Evolutionary conservation across 2,113 vertebrate species (phyloP).

Genomic region (Sapayoa aenigma): DNA sequence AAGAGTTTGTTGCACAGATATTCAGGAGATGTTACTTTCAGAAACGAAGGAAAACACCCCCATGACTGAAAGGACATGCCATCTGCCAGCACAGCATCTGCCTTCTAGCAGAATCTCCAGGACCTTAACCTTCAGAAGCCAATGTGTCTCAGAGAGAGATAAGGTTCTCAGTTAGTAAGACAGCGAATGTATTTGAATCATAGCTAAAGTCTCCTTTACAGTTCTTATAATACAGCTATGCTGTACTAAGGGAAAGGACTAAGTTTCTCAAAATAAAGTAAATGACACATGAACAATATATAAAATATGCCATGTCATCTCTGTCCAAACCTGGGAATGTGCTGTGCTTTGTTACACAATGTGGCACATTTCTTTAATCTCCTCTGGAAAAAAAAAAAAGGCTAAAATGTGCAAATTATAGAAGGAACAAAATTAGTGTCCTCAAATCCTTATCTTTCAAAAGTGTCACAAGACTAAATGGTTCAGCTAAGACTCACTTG

Average conservation of each 20-base stretch:
- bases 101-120: constrained; percentile 43
- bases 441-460: background rate
- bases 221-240: background rate
- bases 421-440: background rate
- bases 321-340: background rate
- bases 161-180: background rate
- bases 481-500: background rate
- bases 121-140: constrained; percentile 13
- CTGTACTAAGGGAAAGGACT: background rate
- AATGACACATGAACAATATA: background rate
- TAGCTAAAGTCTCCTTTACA: background rate
- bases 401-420: background rate
- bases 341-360: background rate
- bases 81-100: constrained; percentile 11
- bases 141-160: background rate
- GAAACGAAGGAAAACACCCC: background rate
- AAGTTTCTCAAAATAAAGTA: constrained; percentile 2
- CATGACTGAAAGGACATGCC: background rate
- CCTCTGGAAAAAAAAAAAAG: background rate
- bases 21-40: background rate
- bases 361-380: background rate
- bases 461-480: background rate
- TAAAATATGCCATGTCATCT: background rate
- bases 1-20: background rate
- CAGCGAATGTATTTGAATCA: background rate